Base-by-base conservation (phyloP, 2,797 vertebrate genomes). In the Pangasius djambal region DNA sequence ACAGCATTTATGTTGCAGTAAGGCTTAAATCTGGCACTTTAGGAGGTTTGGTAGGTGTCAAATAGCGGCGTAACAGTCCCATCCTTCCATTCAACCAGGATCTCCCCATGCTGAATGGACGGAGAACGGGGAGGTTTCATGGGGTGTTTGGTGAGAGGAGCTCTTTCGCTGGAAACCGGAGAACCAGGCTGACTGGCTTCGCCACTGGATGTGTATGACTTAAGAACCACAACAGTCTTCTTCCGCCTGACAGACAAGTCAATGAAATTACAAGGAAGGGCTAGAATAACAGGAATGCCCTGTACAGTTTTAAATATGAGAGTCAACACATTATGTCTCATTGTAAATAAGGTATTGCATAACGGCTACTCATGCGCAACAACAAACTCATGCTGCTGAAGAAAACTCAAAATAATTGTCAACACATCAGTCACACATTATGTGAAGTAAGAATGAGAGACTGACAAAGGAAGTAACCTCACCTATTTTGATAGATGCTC, bases 31-130 rank as follows among this genome's bases (percentile, higher is more conserved):
- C 25, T 15, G 5, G 16, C 67, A 91, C 92, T 63, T 93, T 92
- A 93, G 69, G 92, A 84, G n/a, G 91, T 86, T 83, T 92, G 70
- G 87, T 91, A 92, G 37, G 84, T 93, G 83, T 96, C 96, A 48
- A 97, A 98, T 67, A 98, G 95, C 1, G 97, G 97, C 1, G 97
- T 97, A 83, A 98, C 92, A 0, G 95, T 97, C 52, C 97, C 97
- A 0, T 98, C 97, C 91, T 98, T 98, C 97, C 96, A 98, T 91
- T 97, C 96, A 0, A 98, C 97, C 83, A 97, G 94, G 93, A 97
- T 97, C 92, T 98, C 97, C 65, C 97, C 97, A 0, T 67, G 96
- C 63, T 94, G 96, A 59, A 96, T 89, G 25, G 94, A 92, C 22
- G 97, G 95, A 50, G 96, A 96, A 48, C 88, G 92, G 6, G 96